Base-by-base conservation (phyloP, 2,797 vertebrate genomes). In the Halcyon smyrnensis region DNA sequence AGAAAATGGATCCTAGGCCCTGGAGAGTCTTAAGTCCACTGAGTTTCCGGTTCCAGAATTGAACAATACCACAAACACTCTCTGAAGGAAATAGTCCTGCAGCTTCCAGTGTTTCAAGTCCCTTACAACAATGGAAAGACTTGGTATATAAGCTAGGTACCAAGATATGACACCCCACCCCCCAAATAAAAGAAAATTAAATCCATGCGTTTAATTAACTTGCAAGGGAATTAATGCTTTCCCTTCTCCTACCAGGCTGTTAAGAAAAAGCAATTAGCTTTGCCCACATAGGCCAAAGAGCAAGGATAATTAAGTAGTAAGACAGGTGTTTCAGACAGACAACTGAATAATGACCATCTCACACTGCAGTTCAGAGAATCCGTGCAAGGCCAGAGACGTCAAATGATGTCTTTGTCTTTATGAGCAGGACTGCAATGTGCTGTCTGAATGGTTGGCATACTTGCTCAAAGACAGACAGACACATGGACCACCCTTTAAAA, bases 171-270 rank as follows among this genome's bases (percentile, higher is more conserved):
- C 16, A 50, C 8, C 24, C 12, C 8, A 27, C 25, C 48, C 48
- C 48, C 25, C 48, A 24, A 50, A 27, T 50, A 50, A 39, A n/a
- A 41, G 34, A 19, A 48, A 20, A 6, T 1, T n/a, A 11, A 30
- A 2, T 5, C 15, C 3, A 0, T 70, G 41, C 74, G 15, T 36
- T 4, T 36, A 24, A 28, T 17, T 17, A 0, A 25, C 48, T 79
- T 83, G 16, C 84, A 84, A 87, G 13, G 11, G 11, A 86, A 82
- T 36, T 12, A 64, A 51, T 41, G 6, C 10, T 62, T 83, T 79
- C 34, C 7, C 20, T 89, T 24, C n/a, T 87, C 23, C 16, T 39
- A 27, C 6, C 34, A 21, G 28, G 36, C 19, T 62, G 17, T 30
- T 23, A 45, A 75, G 27, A 25, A 57, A 84, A 86, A 57, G 8